Conservation (phyloP, 1,140 invertebrate genomes). For the Gonioctena quinquepunctata region DNA sequence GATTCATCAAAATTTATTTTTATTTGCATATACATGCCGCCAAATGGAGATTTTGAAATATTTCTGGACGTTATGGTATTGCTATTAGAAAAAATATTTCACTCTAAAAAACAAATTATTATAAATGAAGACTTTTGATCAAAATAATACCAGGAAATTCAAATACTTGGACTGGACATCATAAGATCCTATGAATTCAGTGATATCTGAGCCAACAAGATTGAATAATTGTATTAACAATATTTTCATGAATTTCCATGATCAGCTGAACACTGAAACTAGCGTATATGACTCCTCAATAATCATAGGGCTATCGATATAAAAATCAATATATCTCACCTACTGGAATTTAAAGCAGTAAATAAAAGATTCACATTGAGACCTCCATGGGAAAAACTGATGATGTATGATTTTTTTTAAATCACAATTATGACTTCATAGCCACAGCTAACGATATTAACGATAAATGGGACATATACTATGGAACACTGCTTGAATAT, state of each 20-base stretch:
- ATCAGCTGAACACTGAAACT: background rate
- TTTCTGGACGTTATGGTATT: background rate
- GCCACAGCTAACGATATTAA: background rate
- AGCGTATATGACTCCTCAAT: background rate
- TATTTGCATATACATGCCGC: conserved; percentile 1
- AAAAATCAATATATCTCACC: conserved; percentile 4
- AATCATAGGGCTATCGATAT: background rate
- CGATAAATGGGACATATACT: background rate
- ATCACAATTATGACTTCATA: conserved; percentile 3
- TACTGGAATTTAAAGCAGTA: background rate
- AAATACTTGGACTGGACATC: background rate
- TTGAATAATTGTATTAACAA: background rate
- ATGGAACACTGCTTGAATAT: conserved; percentile 1
- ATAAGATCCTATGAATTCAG: background rate
- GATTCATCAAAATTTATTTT: background rate
- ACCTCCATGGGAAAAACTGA: background rate
- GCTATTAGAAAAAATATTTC: conserved; percentile 1
- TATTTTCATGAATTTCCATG: background rate
- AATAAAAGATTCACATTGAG: background rate
- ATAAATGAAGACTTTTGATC: background rate
- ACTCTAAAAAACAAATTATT: background rate
- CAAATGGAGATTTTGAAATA: background rate
- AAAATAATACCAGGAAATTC: too few relatives aligned
- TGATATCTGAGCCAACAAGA: background rate
- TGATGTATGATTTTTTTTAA: background rate